Conservation (phyloP, 1,140 invertebrate species). For the Ceratitis capitata region DNA sequence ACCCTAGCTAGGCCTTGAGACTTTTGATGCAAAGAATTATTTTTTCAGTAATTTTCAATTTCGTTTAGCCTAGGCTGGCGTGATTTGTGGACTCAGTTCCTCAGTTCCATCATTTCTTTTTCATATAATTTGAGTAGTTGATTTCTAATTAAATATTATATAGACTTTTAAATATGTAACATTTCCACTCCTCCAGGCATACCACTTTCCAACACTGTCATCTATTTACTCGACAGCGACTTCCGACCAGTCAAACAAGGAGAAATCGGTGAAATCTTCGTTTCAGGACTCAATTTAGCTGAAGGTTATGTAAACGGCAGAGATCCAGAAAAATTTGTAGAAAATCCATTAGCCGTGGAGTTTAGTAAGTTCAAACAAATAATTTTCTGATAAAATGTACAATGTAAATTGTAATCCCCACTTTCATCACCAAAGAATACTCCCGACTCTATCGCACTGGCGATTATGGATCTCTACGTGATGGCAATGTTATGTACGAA, state of each 20-base stretch:
- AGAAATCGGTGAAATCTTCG: constrained; percentile 81
- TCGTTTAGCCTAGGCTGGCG: no score
- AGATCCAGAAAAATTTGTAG: constrained; percentile 76
- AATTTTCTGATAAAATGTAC: background rate
- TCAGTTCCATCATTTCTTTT: no score
- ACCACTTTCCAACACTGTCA: constrained; percentile 80
- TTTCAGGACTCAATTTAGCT: constrained; percentile 80
- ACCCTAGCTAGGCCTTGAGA: no score
- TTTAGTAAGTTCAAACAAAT: constrained; percentile 67
- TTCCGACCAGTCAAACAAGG: constrained; percentile 74
- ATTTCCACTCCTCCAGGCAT: constrained; percentile 49
- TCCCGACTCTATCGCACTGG: constrained; percentile 81
- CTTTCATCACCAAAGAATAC: constrained; percentile 67
- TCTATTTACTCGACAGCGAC: constrained; percentile 81
- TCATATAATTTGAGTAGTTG: no score
- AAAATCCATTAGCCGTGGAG: constrained; percentile 76
- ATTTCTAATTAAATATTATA: background rate
- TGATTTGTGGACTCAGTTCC: no score
- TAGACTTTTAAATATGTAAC: background rate
- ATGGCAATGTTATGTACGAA: constrained; percentile 78
- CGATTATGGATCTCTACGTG: constrained; percentile 81
- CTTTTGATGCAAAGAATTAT: no score
- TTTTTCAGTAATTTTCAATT: no score
- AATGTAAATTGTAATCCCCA: background rate
- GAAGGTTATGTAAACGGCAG: constrained; percentile 80